Base-by-base conservation (phyloP, 2,113 vertebrate species). In the Calidris pugnax region DNA sequence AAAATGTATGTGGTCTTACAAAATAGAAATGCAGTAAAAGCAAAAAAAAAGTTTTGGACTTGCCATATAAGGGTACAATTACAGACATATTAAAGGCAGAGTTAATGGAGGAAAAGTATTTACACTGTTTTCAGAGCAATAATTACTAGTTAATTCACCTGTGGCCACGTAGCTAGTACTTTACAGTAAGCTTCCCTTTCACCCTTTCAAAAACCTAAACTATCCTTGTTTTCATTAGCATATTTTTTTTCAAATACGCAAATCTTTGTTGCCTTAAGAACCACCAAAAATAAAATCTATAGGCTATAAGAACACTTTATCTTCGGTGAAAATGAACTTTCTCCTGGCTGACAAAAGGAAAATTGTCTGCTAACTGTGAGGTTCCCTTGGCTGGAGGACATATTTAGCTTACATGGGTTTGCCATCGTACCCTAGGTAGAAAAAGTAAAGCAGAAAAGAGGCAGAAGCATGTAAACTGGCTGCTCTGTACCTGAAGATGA, bases 401-500 rank as follows among this genome's bases (percentile, higher is more conserved):
- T 80, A 72, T 91, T 91, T 89, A 69, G 57, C 59, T 90, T 94
- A 57, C 90, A 85, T 59, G 39, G 68, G 93, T 80, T 96, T 97
- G 86, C 92, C 87, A 68, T 96, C 45, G 24, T 85, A 64, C 26
- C n/a, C 94, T 39, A 47, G 27, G 68, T 84, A 91, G 94, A 94
- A 93, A 96, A 95, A 95, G 93, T 95, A 76, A 90, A 95, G 90
- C 76, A 96, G 90, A 88, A 71, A 96, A 96, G 90, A 95, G 86
- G 80, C 94, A 97, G 97, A 95, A 96, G 80, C 92, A 93, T 95
- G 68, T 95, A 95, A 97, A 97, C 92, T 64, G 89, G 87, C 95
- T 95, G 85, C 93, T 94, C 95, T 94, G 77, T 95, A 94, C 73
- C 90, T 64, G 68, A 89, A 98, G 98, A 99, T 98, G 98, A 98